Base-by-base conservation (phyloP, 1,140 invertebrate genomes). In the Dinoponera quadriceps region DNA sequence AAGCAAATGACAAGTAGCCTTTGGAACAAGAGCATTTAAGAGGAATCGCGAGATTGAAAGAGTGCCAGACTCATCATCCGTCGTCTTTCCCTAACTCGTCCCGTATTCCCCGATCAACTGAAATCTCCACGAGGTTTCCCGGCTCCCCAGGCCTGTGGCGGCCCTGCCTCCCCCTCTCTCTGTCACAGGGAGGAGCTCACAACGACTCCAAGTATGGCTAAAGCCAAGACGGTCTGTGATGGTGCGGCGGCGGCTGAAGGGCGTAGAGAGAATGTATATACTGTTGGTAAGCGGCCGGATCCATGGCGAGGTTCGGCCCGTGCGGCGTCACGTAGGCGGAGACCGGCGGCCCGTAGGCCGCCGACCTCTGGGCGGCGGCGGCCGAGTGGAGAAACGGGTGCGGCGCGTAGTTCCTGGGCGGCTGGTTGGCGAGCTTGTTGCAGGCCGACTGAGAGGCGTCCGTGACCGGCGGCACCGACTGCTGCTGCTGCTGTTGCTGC, bases 191-290 rank as follows among this genome's bases (percentile, higher is more conserved):
- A 25, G 59, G 74, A 66, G 29, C 33, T 65, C 78, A 80, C 49
- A 81, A 54, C 20, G 66, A 82, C 84, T 60, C 74, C 85, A 89
- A 54, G 4, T 11, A 44, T 71, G 88, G 92, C 93, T 94, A 94
- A 68, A 94, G 92, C 94, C 94, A 94, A 60, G 93, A 90, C 54
- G 93, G 92, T 91, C 93, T 90, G 82, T 93, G 93, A 88, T 93
- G 93, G 84, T 94, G 94, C 1, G 92, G 91, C 13, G 91, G 90
- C 18, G 91, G 91, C 73, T 92, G 92, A 55, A 94, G 87, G 25
- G 93, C 92, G 29, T 94, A 94, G 22, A 94, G 84, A 44, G 94
- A 94, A 85, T 94, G 93, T 60, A 94, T 72, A 69, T 94, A 94
- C 62, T 94, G 93, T 80, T 94, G 94, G 81, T 94, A 94, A 48